Evolutionary conservation across 2,888 invertebrate species (phyloP).

Genomic region (Trachelus iudaicus): DNA sequence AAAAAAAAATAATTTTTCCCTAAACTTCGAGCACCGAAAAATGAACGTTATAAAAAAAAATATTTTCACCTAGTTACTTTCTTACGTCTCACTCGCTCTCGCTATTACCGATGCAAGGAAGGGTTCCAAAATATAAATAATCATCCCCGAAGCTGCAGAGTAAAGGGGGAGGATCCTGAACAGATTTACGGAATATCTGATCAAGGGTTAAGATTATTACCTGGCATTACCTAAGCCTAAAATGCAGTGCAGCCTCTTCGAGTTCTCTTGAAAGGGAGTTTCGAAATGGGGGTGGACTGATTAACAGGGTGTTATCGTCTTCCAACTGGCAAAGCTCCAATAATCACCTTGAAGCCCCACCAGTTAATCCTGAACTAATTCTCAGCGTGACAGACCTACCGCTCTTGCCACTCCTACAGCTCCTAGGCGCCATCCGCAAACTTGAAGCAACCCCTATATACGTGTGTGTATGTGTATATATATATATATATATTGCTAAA

Average conservation of each 20-base stretch:
- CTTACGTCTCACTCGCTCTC: too few relatives aligned
- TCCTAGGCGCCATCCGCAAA: constrained; percentile 22
- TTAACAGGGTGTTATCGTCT: constrained; percentile 59
- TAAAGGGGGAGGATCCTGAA: background rate
- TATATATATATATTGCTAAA: too few relatives aligned
- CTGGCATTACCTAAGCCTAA: background rate
- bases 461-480: background rate
- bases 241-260: background rate
- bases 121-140: background rate
- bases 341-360: constrained; percentile 59
- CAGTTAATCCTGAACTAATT: constrained; percentile 60
- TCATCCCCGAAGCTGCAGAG: background rate
- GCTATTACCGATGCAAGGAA: background rate
- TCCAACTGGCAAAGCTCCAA: constrained; percentile 59
- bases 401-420: constrained; percentile 26
- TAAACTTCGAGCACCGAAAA: too few relatives aligned
- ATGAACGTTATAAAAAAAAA: too few relatives aligned
- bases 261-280: background rate
- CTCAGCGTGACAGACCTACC: constrained; percentile 48
- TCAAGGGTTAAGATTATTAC: constrained; percentile 9
- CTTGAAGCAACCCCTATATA: constrained; percentile 15
- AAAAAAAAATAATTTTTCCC: too few relatives aligned
- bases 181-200: constrained; percentile 25
- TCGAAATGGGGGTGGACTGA: constrained; percentile 39
- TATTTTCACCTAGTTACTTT: too few relatives aligned